Percentiles rank a stretch among this genome's conserved stretches.
These are phyloP conservation scores for Contarinia nasturtii DNA, from an alignment of 1,140 invertebrate species.

Conservation along the genomic window DNA sequence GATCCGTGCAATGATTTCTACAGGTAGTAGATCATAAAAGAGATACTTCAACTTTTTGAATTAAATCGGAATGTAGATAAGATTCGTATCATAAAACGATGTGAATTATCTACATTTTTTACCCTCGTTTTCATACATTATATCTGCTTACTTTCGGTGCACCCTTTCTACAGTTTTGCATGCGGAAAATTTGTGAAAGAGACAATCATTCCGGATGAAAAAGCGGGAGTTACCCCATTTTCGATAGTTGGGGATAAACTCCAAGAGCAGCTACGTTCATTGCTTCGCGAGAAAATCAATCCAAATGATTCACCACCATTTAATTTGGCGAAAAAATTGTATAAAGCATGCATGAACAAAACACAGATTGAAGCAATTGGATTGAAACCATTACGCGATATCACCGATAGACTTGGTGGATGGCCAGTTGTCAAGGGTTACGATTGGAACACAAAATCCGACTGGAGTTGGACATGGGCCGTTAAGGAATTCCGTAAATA, in stretches of 20 bases:
- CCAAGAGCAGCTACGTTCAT: constrained; percentile 52
- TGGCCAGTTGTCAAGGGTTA: constrained; percentile 75
- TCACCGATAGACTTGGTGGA: constrained; percentile 61
- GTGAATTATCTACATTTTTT: no score
- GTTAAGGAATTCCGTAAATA: constrained; percentile 57
- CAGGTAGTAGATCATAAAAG: no score
- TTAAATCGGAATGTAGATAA: no score
- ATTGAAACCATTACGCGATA: constrained; percentile 42
- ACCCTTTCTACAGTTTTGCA: constrained; percentile 54
- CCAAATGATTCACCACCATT: constrained; percentile 50
- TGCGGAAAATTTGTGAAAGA: constrained; percentile 56
- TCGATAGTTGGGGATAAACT: constrained; percentile 60
- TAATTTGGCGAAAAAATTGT: constrained; percentile 54
- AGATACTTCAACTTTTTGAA: no score
- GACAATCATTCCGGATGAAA: constrained; percentile 58
- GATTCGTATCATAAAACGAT: no score
- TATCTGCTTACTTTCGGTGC: no score
- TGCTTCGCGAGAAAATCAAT: constrained; percentile 47
- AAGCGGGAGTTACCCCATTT: constrained; percentile 59
- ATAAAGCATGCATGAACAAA: constrained; percentile 73
- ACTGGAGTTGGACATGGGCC: constrained; percentile 62
- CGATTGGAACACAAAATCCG: constrained; percentile 43
- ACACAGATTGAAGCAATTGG: constrained; percentile 60
- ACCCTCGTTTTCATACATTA: no score
- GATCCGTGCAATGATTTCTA: constrained; percentile 87